Base-by-base conservation (phyloP, 1,140 invertebrate species). In the Amyelois transitella region DNA sequence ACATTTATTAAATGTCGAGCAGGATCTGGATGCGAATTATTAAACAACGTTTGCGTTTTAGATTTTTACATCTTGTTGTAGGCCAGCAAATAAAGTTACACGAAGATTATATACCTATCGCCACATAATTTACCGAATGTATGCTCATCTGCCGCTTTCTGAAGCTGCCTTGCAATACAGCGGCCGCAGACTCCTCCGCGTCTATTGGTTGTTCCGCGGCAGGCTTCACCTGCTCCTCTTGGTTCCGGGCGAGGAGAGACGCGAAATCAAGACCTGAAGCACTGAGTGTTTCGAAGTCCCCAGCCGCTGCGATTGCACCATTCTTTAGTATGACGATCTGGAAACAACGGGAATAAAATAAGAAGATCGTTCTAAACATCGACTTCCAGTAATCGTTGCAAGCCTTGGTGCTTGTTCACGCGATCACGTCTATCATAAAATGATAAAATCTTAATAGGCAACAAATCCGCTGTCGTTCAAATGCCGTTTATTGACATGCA, bases 231-330 rank as follows among this genome's bases (percentile, higher is more conserved):
- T 82, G 82, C 17, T 82, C 79, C 4, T 89, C 84, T 38, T 88
- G 84, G 14, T 89, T 84, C 19, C 85, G 82, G 4, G 90, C 88
- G 7, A 94, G 73, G 28, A 94, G 72, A 62, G 92, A 89, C 0
- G 92, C 91, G 73, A 94, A 92, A 67, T 94, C 92, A 7, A 93
- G 66, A 0, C 91, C 91, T 17, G 90, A 91, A 19, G 89, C 89
- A 62, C 90, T 89, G 7, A 94, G 77, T 1, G 92, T 91, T 18
- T 91, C 89, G 59, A 91, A 93, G 21, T 90, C 91, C 6, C 93
- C 93, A 19, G 88, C 88, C 1, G 90, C 90, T 6, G 90, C 86
- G 54, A 93, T 82, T 21, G 82, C 66, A 1, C 92, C 93, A 69
- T 93, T 91, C 52, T 92, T 91, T 64, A 93, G 76, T 25, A 89